Percentiles rank a stretch among this genome's conserved stretches.
Conservation (phyloP, 2,888 invertebrate genomes). For the Drosophila paranaensis region DNA sequence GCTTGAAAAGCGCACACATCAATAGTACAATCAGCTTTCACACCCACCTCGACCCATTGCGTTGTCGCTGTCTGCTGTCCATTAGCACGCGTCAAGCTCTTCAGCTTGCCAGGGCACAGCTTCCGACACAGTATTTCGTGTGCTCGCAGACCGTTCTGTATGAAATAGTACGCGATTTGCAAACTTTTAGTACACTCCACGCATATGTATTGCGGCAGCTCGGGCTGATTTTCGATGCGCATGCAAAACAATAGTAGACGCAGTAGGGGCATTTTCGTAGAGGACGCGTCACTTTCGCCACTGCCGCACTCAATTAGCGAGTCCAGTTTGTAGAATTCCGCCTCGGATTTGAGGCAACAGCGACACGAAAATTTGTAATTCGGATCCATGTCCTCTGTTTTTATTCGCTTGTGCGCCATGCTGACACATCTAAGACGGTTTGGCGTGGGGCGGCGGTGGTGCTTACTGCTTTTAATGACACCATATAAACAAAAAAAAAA, state of each 20-base stretch:
- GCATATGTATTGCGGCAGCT: constrained; percentile 76
- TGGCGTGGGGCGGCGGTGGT: neutral
- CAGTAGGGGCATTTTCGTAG: constrained; percentile 59
- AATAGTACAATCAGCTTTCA: too few species aligned
- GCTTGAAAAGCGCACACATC: neutral
- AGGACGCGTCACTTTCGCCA: constrained; percentile 30
- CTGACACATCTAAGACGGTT: constrained; percentile 33
- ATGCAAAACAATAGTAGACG: constrained; percentile 75
- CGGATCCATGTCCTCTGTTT: constrained; percentile 36
- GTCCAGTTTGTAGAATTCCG: constrained; percentile 76
- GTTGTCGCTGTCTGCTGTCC: constrained; percentile 24
- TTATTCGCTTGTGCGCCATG: constrained; percentile 55
- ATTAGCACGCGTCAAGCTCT: constrained; percentile 20
- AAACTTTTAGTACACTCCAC: constrained; percentile 73
- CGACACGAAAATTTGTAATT: constrained; percentile 77
- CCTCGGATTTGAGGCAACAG: constrained; percentile 78
- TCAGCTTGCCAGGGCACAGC: constrained; percentile 46
- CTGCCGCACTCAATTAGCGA: constrained; percentile 47
- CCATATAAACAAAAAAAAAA: constrained; percentile 26
- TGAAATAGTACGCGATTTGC: constrained; percentile 77
- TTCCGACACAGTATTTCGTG: constrained; percentile 76
- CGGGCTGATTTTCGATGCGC: constrained; percentile 61
- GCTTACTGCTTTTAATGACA: constrained; percentile 6
- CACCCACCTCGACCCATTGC: constrained; percentile 33
- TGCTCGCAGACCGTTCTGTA: constrained; percentile 74